Evolutionary conservation across 2,113 vertebrate genomes (phyloP).

Genomic region (Thinocorus orbignyianus): DNA sequence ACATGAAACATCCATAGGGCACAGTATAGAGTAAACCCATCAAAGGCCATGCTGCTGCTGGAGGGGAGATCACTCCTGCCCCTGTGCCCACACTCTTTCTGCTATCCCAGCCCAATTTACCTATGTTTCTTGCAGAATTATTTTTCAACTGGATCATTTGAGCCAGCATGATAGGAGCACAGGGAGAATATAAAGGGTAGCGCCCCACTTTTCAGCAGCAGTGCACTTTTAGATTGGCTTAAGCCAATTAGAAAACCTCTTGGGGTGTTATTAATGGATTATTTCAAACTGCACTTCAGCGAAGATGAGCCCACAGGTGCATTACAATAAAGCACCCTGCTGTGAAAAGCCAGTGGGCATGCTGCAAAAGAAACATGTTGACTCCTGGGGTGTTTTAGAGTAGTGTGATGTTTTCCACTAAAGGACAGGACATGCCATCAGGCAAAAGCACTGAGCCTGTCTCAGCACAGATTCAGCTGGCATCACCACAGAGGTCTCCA

Average conservation of each 20-base stretch:
- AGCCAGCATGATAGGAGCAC: background rate
- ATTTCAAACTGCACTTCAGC: background rate
- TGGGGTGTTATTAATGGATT: background rate
- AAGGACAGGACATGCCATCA: accelerated
- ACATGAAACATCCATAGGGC: background rate
- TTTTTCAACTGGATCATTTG: background rate
- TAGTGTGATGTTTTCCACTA: background rate
- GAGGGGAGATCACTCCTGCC: background rate
- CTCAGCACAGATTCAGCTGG: background rate
- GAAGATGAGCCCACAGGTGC: background rate
- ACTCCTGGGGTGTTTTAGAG: background rate
- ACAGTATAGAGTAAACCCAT: background rate
- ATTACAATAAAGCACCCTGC: background rate
- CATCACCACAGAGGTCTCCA: background rate
- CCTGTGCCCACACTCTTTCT: background rate
- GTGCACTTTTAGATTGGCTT: background rate
- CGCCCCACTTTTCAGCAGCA: background rate
- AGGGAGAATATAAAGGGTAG: background rate
- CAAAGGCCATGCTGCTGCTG: background rate
- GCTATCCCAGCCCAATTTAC: background rate
- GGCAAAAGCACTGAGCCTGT: background rate
- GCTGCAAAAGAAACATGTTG: accelerated
- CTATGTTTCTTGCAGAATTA: background rate
- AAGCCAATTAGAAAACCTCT: background rate
- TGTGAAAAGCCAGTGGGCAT: background rate